phyloP scores from a whole-genome alignment of 1,140 invertebrate species.

The Polyergus mexicanus region DNA sequence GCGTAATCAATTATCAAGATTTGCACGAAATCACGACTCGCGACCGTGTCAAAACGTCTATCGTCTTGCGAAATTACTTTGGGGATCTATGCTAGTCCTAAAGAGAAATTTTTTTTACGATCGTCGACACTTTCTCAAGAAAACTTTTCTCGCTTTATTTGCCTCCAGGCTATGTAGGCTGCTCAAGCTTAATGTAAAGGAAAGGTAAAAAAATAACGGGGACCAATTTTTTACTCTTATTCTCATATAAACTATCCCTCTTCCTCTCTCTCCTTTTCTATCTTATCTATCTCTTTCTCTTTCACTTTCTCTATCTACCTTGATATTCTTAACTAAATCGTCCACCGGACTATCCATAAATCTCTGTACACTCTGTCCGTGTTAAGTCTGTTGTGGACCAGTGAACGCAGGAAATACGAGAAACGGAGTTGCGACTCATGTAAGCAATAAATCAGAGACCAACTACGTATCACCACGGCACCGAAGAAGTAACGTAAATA shows the following conservation, averaged over 20 bases:
- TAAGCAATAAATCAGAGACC: conserved; percentile 78
- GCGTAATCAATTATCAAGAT: conserved; percentile 50
- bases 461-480: conserved; percentile 54
- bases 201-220: conserved; percentile 72
- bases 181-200: conserved; percentile 67
- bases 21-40: conserved; percentile 23
- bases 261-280: conserved; percentile 21
- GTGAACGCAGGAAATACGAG: conserved; percentile 64
- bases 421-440: conserved; percentile 68
- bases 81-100: conserved; percentile 25
- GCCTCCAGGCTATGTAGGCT: conserved; percentile 43
- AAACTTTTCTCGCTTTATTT: conserved; percentile 64
- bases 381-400: conserved; percentile 72
- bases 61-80: conserved; percentile 51
- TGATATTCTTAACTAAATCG: conserved; percentile 67
- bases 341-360: conserved; percentile 66
- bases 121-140: conserved; percentile 42
- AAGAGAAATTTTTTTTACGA: conserved; percentile 44
- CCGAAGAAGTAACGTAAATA: conserved; percentile 36
- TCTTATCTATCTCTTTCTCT: conserved; percentile 33
- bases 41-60: conserved; percentile 19
- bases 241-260: conserved; percentile 53
- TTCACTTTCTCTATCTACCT: conserved; percentile 43
- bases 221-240: conserved; percentile 81
- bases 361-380: conserved; percentile 66